These are phyloP conservation scores for Zoroaster sp. DNA, from an alignment of 53 echinoderm and acorn worm species.

Conservation along the genomic window DNA sequence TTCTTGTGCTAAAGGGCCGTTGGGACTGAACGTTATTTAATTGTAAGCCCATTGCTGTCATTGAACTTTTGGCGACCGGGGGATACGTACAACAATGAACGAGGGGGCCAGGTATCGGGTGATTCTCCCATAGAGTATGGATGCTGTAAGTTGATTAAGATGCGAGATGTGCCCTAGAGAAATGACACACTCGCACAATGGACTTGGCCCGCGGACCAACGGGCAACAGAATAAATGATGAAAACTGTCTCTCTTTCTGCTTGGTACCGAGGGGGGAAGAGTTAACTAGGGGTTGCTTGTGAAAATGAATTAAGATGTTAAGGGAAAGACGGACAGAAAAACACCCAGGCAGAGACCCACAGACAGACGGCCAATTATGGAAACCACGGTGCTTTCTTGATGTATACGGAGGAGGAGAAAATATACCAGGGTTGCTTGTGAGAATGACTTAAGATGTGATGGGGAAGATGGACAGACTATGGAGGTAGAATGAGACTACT, in stretches of 20 bases:
- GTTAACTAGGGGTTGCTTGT: background rate
- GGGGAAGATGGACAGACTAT: no score
- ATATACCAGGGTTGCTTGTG: background rate
- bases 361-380: no score
- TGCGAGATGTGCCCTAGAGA: slow-evolving; percentile 19
- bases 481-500: no score
- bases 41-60: slow-evolving; percentile 54
- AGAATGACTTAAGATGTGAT: background rate
- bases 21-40: slow-evolving; percentile 50
- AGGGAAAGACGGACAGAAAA: no score
- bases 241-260: slow-evolving; percentile 14
- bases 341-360: no score
- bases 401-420: no score
- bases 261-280: slow-evolving; percentile 7
- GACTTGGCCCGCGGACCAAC: background rate
- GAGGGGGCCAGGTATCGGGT: slow-evolving; percentile 21
- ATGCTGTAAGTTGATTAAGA: slow-evolving; percentile 51
- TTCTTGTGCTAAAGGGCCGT: slow-evolving; percentile 12
- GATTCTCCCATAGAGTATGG: slow-evolving; percentile 37
- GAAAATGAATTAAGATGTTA: background rate
- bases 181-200: slow-evolving; percentile 62
- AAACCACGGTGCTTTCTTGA: no score
- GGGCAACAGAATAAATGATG: slow-evolving; percentile 20
- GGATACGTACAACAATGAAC: slow-evolving; percentile 45
- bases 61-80: slow-evolving; percentile 37